Base-by-base conservation (phyloP, 2,113 vertebrate genomes). In the Planiliza haematocheilus region DNA sequence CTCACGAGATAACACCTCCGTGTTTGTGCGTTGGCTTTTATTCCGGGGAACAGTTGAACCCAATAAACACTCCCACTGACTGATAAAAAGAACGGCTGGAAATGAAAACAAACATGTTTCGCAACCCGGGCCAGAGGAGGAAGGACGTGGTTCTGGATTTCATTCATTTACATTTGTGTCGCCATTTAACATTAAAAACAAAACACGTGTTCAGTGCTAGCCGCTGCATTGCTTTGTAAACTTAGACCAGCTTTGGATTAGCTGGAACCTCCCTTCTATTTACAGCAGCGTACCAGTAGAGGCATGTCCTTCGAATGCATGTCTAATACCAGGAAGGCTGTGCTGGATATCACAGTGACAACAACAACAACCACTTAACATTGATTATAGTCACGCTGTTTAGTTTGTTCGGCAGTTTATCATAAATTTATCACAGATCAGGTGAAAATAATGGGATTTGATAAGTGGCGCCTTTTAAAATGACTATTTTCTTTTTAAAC, bases 231-330 rank as follows among this genome's bases (percentile, higher is more conserved):
- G 18, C 46, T 34, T 11, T 51, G 65, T 56, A 59, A 70, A 76
- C n/a, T 36, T 14, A 87, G 53, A 50, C 24, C 70, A 78, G 75
- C 58, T 56, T 84, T 59, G 72, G 81, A 79, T 81, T 70, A 74
- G 37, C 38, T 18, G 46, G 10, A 42, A 51, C 20, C 50, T 69
- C 50, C 13, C 38, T 74, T 63, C 72, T 87, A 89, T 85, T 88
- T 86, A 61, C 41, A 84, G 85, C 73, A 12, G 1, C 17, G 43
- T 2, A 46, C 63, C 12, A 21, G 65, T 6, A 43, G 59, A 82
- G 60, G 16, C 60, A 58, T 68, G 83, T 36, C 74, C 61, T 70
- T 69, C 4, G 1, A 17, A 41, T 30, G 59, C 42, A 70, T 18
- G 49, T 43, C 14, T 17, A 75, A 34, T 17, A n/a, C 43, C 58